These are phyloP conservation scores for Prorops nasuta DNA, from an alignment of 1,140 invertebrate species.

Conservation along the genomic window DNA sequence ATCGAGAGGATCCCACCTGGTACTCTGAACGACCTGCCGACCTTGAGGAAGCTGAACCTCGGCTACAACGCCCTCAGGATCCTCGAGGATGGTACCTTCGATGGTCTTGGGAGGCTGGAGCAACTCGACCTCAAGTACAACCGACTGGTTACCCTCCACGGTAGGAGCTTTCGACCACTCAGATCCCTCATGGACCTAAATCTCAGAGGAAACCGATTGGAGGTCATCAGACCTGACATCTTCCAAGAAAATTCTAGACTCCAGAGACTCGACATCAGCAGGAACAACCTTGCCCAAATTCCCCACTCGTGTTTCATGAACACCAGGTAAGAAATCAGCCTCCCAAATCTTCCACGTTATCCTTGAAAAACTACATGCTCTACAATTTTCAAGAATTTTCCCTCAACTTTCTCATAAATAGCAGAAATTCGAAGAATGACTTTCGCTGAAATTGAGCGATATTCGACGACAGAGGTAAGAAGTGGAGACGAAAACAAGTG, in stretches of 20 bases:
- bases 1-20: slow-evolving; percentile 69
- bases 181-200: slow-evolving; percentile 67
- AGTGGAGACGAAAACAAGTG: too few relatives aligned
- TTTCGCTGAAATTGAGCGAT: neutral
- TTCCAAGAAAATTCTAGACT: slow-evolving; percentile 67
- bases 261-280: slow-evolving; percentile 71
- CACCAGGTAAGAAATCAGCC: slow-evolving; percentile 58
- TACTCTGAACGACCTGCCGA: slow-evolving; percentile 66
- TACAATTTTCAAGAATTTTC: too few relatives aligned
- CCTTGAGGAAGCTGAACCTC: slow-evolving; percentile 71
- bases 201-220: slow-evolving; percentile 74
- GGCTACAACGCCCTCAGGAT: slow-evolving; percentile 74
- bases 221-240: slow-evolving; percentile 66
- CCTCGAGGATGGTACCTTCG: slow-evolving; percentile 69
- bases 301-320: slow-evolving; percentile 64
- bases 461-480: too few relatives aligned
- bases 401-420: too few relatives aligned
- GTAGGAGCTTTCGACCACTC: slow-evolving; percentile 66
- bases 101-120: slow-evolving; percentile 71
- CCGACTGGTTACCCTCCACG: slow-evolving; percentile 66
- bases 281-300: slow-evolving; percentile 73
- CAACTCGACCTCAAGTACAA: slow-evolving; percentile 77
- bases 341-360: too few relatives aligned
- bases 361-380: too few relatives aligned
- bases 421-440: too few relatives aligned